A percentile compares a stretch with the other conserved stretches of the same genome.
Conservation (phyloP, 2,888 invertebrate species). For the Atrina japonica region DNA sequence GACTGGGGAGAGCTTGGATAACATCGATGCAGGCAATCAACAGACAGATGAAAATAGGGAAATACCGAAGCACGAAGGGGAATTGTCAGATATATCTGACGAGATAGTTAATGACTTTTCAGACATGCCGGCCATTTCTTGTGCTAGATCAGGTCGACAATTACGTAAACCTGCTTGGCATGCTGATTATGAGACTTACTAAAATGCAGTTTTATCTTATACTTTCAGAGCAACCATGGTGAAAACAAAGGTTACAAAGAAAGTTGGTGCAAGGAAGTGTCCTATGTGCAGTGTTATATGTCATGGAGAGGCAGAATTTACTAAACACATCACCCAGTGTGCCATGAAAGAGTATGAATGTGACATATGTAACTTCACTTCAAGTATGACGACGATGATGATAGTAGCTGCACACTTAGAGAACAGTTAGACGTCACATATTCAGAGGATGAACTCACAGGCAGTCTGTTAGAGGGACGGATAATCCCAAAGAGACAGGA, state of each 20-base stretch:
- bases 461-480: too few relatives aligned
- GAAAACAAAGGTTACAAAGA: constrained; percentile 7
- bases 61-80: not conserved
- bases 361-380: not conserved
- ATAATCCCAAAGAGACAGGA: not conserved
- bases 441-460: too few relatives aligned
- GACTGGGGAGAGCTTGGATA: constrained; percentile 1
- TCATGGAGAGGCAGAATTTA: not conserved
- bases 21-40: not conserved
- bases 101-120: not conserved
- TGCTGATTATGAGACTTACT: constrained; percentile 13
- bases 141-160: not conserved
- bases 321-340: constrained; percentile 3
- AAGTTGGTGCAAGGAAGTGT: constrained; percentile 1
- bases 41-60: not conserved
- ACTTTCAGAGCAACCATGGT: not conserved
- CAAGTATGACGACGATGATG: too few relatives aligned
- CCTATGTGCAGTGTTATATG: constrained; percentile 6
- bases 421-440: too few relatives aligned
- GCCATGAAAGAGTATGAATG: not conserved
- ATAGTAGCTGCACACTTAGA: too few relatives aligned
- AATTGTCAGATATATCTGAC: not conserved
- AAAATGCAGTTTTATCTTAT: not conserved
- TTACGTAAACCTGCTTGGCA: constrained; percentile 6
- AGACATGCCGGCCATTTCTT: not conserved